Conservation (phyloP, 2,797 vertebrate genomes). For the Chelon labrosus region DNA sequence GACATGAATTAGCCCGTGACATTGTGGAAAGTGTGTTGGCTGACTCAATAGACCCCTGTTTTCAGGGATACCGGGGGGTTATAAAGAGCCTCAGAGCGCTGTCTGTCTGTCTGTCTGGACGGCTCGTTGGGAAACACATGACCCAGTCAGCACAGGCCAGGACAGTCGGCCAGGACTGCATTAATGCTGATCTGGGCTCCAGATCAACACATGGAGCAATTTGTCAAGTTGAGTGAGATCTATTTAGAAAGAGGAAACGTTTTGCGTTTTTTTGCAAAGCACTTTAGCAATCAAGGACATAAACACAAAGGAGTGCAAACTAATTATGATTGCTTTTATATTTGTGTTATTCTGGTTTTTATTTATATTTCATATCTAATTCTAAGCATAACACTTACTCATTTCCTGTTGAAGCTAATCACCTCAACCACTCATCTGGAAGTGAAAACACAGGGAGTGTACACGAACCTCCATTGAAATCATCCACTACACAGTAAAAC, state of each 20-base stretch:
- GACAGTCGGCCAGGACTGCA: constrained; percentile 15
- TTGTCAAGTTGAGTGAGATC: constrained; percentile 36
- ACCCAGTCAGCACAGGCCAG: constrained; percentile 44
- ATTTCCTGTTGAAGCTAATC: constrained; percentile 5
- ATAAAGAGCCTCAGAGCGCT: constrained; percentile 1
- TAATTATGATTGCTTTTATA: not conserved
- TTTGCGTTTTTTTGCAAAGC: constrained; percentile 9
- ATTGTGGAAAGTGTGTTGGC: constrained; percentile 64
- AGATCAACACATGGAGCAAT: constrained; percentile 44
- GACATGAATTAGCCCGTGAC: constrained; percentile 54
- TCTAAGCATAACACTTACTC: not conserved
- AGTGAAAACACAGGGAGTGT: not conserved
- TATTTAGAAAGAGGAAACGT: constrained; percentile 35
- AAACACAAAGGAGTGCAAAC: constrained; percentile 22
- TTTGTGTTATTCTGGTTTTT: constrained; percentile 3
- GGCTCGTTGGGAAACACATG: constrained; percentile 53
- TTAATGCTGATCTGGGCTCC: constrained; percentile 21
- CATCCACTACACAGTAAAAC: not conserved
- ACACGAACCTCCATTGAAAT: not conserved
- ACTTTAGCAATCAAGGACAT: constrained; percentile 20
- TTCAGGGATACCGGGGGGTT: constrained; percentile 18
- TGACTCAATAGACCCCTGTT: constrained; percentile 69
- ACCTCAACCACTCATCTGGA: not conserved
- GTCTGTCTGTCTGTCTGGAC: constrained; percentile 31
- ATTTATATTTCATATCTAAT: constrained; percentile 15